Evolutionary conservation across 2,888 invertebrate genomes (phyloP), one percentile per base, ranked within the genome.

Genomic region (Oligia latruncula): DNA sequence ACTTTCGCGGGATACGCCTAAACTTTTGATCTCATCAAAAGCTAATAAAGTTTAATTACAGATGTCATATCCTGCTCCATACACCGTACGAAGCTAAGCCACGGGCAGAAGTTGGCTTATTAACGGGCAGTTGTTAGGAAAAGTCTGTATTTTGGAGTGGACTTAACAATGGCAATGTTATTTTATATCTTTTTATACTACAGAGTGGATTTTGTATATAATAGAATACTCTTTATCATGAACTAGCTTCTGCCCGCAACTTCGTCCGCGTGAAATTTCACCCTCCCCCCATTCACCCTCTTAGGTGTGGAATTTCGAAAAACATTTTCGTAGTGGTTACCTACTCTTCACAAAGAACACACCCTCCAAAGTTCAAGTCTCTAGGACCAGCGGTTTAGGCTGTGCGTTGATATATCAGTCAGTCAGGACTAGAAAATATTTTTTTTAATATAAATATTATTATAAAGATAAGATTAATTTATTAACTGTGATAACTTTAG

Each of bases 1-100:
- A 81, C 46, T 43, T 83, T 72, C 29, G 55, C 67, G 66, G 81
- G 60, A 72, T 70, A 72, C 55, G 65, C 6, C 46, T 35, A 20
- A 86, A 82, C 82, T 86, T 74, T 67, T 73, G 60, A 74, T 40
- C 83, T 68, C 74, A 74, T 77, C 67, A 71, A 58, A 66, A 60
- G 62, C 17, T 77, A 83, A 83, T 87, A 81, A 87, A 86, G 71
- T 84, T 83, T 75, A 86, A 88, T 78, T 86, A 79, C 80, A 80
- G 70, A 78, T 67, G 75, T 80, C 81, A 84, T 83, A 77, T 86
- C 75, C 81, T 77, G 67, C 62, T 71, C 62, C 66, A 77, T 58
- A 65, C 52, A 62, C 67, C 40, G 23, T 17, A 9, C 46, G 13
- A n/a, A 78, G 64, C 71, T 52, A 71, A 73, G 68, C 75, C 52